Conservation (phyloP, 2,797 vertebrate species). For the Gouania willdenowi region DNA sequence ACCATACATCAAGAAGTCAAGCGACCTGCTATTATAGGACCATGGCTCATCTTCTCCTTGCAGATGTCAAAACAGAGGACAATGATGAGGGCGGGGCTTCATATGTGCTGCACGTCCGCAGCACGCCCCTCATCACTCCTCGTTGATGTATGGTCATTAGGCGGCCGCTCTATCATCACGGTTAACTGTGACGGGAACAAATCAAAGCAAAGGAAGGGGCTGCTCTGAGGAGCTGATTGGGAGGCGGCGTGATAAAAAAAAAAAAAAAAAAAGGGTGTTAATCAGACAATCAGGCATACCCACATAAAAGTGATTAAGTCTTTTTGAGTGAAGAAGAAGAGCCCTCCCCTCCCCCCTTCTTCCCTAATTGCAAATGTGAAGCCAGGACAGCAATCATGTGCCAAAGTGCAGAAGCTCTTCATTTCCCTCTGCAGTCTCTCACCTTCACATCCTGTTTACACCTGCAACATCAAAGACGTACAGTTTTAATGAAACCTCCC, state of each 20-base stretch:
- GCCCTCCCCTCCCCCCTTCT: slow-evolving; percentile 24
- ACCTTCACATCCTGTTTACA: slow-evolving; percentile 11
- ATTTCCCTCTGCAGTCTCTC: slow-evolving; percentile 4
- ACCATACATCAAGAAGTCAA: slow-evolving; percentile 54
- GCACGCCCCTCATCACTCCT: slow-evolving; percentile 44
- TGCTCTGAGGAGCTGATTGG: slow-evolving; percentile 48
- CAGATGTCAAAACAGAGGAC: slow-evolving; percentile 64
- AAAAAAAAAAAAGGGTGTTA: slow-evolving; percentile 57
- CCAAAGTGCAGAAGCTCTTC: slow-evolving; percentile 7
- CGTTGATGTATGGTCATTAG: slow-evolving; percentile 62
- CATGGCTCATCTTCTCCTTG: slow-evolving; percentile 22
- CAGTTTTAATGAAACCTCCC: slow-evolving; percentile 9
- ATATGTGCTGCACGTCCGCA: slow-evolving; percentile 35
- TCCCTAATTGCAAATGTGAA: slow-evolving; percentile 67
- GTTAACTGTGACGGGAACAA: slow-evolving; percentile 58
- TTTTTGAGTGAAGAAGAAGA: slow-evolving; percentile 61
- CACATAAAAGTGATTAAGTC: slow-evolving; percentile 72
- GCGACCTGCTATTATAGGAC: slow-evolving; percentile 34
- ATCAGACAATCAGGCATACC: slow-evolving; percentile 71
- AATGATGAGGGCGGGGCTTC: slow-evolving; percentile 35
- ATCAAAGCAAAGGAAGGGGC: slow-evolving; percentile 44
- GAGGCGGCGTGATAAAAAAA: slow-evolving; percentile 47
- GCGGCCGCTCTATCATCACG: slow-evolving; percentile 50
- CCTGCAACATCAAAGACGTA: slow-evolving; percentile 9
- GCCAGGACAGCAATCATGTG: slow-evolving; percentile 44